Evolutionary conservation across 2,888 invertebrate species (phyloP), one percentile per base, ranked within the genome.

Genomic region (Noctua comes): DNA sequence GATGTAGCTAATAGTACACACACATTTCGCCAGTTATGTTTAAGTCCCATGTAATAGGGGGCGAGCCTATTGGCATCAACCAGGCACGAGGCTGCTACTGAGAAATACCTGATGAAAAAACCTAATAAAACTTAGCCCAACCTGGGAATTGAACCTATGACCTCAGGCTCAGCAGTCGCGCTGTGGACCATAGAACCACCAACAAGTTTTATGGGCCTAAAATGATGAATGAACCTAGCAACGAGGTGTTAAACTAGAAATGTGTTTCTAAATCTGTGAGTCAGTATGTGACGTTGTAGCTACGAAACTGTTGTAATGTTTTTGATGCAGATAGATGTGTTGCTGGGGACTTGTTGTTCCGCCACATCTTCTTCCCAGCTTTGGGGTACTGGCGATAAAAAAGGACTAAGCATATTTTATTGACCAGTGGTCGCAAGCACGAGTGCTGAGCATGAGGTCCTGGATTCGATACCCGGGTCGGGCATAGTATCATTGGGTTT

Each of bases 251-350:
- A 13, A 36, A 16, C 27, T 57, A 24, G 16, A 65, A 68, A 57
- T 57, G 31, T 48, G 76, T 81, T 21, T 75, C 16, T 64, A 1
- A 54, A 78, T 57, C 79, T 79, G 16, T 73, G 66, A 79, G 73
- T 73, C 66, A 73, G 66, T 70, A 6, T 36, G 48, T 80, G 27
- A 21, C 3, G 51, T 54, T 16, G 13, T n/a, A 54, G 51, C 24
- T 54, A 10, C 13, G 7, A 27, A 73, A 73, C 51, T 73, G n/a
- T 43, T 68, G 43, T 13, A 36, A 36, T 57, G 1, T 16, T 57
- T 73, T 46, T 6, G n/a, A 65, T 65, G 65, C 24, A 13, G 6
- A 40, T 40, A 13, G n/a, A n/a, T 66, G 16, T n/a, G 40, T 40
- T 65, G 59, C 13, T 13, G 13, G 1, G n/a, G 57, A 57, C n/a